phyloP scores from a whole-genome alignment of 2,113 vertebrate species.

The Drymodes brunneopygia region DNA sequence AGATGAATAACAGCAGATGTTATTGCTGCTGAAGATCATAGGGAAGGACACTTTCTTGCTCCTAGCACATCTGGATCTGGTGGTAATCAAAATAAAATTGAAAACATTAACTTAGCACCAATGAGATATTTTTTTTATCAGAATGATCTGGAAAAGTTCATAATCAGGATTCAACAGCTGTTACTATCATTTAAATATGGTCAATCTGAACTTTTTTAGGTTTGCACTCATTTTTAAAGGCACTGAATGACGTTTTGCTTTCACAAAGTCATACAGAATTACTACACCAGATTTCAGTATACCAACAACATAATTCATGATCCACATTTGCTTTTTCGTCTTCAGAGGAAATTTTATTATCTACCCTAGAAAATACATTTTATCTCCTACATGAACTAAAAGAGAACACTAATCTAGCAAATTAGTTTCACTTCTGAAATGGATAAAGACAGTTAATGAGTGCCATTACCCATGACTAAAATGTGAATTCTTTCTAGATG shows the following conservation, averaged over 20 bases:
- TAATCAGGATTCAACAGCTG: not conserved
- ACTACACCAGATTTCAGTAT: not conserved
- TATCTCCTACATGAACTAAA: not conserved
- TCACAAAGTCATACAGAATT: not conserved
- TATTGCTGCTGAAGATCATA: not conserved
- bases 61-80: not conserved
- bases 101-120: not conserved
- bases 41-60: not conserved
- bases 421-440: not conserved
- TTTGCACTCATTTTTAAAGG: not conserved
- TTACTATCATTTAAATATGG: not conserved
- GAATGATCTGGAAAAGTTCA: not conserved
- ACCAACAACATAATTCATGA: not conserved
- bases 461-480: not conserved
- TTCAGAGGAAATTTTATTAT: not conserved
- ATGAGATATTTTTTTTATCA: not conserved
- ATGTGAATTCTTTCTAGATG: not conserved
- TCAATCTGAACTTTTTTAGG: not conserved
- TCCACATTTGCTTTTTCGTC: not conserved
- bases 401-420: not conserved
- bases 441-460: not conserved
- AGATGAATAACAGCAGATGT: not conserved
- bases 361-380: not conserved
- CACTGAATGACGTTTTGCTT: not conserved
- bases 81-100: not conserved